Percentiles rank a stretch among this genome's conserved stretches.
These are phyloP conservation scores for Gambelia wislizenii DNA, from an alignment of 2,797 vertebrate genomes.

Conservation along the genomic window DNA sequence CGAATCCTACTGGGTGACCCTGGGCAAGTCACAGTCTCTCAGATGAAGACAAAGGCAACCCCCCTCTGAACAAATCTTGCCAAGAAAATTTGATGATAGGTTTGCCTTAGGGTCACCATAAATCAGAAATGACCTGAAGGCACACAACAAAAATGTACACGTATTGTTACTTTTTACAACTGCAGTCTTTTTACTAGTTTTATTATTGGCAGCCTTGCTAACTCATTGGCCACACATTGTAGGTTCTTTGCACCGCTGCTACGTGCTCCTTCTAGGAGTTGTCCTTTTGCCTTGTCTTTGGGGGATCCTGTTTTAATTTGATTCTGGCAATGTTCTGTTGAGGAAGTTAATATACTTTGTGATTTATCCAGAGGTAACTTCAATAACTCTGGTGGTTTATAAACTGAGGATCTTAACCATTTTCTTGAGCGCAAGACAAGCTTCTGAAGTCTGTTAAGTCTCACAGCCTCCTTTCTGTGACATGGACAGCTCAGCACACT, in stretches of 20 bases:
- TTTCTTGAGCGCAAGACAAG: conserved; percentile 2
- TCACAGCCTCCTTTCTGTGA: neutral
- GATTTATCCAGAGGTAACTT: neutral
- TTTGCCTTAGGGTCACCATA: too few relatives aligned
- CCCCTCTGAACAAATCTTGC: too few relatives aligned
- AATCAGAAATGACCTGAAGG: too few relatives aligned
- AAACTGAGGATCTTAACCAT: conserved; percentile 4
- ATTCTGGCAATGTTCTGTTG: neutral
- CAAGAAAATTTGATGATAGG: too few relatives aligned
- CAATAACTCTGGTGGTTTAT: neutral
- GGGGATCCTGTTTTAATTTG: neutral
- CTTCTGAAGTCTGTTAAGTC: neutral
- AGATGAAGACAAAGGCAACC: too few relatives aligned
- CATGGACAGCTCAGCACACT: neutral
- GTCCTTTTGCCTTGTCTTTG: neutral
- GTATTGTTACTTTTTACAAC: neutral
- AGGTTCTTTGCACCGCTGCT: neutral
- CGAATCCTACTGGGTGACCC: too few relatives aligned
- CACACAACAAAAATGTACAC: too few relatives aligned
- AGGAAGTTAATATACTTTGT: neutral
- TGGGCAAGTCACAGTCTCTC: too few relatives aligned
- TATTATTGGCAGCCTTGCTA: neutral
- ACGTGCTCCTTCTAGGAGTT: neutral
- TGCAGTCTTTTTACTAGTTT: neutral
- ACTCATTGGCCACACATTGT: neutral